These are phyloP conservation scores for Bombus soroeensis DNA, from an alignment of 1,140 invertebrate species.

Conservation along the genomic window DNA sequence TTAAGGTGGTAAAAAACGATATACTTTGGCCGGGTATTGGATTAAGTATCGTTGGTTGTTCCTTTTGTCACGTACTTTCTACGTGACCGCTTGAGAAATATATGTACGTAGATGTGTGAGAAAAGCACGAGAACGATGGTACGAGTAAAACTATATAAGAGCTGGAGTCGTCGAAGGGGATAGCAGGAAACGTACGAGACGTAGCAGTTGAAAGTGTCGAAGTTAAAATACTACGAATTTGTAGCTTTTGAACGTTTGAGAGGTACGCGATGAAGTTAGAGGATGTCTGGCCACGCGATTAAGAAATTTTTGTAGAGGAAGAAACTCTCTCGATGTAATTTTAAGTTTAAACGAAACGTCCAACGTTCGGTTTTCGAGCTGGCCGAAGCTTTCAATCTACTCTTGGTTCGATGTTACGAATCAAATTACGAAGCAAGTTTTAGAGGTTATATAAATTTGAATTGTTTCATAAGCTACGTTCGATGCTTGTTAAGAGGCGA, in stretches of 20 bases:
- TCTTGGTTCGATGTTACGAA: background rate
- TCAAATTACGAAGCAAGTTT: background rate
- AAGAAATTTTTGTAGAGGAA: constrained; percentile 12
- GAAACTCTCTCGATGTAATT: constrained; percentile 3
- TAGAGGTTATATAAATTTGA: too few relatives aligned
- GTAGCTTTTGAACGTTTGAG: background rate
- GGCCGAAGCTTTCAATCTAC: background rate
- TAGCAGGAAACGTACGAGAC: background rate
- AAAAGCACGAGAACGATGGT: too few relatives aligned
- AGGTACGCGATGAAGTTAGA: background rate
- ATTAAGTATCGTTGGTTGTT: background rate
- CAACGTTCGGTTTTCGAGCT: too few relatives aligned
- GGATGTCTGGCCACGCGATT: background rate
- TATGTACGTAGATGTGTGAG: background rate
- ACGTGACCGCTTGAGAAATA: background rate
- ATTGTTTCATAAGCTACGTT: too few relatives aligned
- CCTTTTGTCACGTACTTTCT: background rate
- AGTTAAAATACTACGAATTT: constrained; percentile 14
- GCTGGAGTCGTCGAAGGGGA: background rate
- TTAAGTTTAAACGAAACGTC: background rate
- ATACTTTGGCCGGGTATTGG: background rate
- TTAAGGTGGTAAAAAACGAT: background rate
- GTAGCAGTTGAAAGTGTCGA: background rate
- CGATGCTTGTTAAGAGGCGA: background rate
- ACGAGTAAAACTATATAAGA: background rate